Conservation (phyloP, 2,888 invertebrate species). For the Thera britannica region DNA sequence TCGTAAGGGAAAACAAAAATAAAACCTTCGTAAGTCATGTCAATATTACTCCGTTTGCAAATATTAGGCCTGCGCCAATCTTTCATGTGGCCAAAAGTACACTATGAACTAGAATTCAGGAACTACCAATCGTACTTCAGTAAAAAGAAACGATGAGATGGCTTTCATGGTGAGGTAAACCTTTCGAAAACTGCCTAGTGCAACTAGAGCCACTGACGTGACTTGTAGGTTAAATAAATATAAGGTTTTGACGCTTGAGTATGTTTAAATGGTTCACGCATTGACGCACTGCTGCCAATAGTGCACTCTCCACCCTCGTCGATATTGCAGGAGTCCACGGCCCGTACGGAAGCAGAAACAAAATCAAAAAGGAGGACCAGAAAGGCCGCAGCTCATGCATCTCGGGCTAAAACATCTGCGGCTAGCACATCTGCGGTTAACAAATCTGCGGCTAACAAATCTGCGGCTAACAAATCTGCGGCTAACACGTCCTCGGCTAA, state of each 20-base stretch:
- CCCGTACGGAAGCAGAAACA: conserved; percentile 1
- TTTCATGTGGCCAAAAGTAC: background rate
- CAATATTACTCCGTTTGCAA: conserved; percentile 1
- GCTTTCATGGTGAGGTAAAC: background rate
- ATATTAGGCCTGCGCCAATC: background rate
- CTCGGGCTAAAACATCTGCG: background rate
- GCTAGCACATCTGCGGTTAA: background rate
- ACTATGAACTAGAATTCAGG: background rate
- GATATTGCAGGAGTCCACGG: conserved; percentile 13
- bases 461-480: background rate
- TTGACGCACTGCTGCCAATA: conserved; percentile 2
- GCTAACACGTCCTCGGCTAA: background rate
- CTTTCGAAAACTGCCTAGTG: background rate
- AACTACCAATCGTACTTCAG: background rate
- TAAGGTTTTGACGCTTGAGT: background rate
- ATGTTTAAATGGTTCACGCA: background rate
- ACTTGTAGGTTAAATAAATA: background rate
- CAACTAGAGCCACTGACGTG: background rate
- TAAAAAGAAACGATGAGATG: background rate
- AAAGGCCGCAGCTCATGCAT: conserved; percentile 4
- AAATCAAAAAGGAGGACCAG: conserved; percentile 6
- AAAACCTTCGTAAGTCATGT: conserved; percentile 13
- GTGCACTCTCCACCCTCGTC: conserved; percentile 16
- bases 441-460: background rate
- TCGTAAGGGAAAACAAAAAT: conserved; percentile 2